Base-by-base conservation (phyloP, 2,888 invertebrate genomes). In the Agrotis exclamationis region DNA sequence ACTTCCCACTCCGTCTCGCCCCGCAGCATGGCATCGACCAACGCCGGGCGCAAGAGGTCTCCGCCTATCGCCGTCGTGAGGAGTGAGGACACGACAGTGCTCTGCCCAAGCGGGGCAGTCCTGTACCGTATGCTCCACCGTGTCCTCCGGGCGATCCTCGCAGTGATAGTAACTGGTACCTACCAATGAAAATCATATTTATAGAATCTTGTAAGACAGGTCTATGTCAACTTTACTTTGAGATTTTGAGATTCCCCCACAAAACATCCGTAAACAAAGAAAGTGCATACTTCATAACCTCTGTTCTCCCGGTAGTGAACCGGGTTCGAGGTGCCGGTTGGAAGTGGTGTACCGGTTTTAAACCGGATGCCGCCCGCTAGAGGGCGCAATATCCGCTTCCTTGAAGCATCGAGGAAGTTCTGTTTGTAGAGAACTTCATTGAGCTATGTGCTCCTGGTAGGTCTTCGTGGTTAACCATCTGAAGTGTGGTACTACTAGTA, bases 311-410 rank as follows among this genome's bases (percentile, higher is more conserved):
- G 71, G 74, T 73, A 69, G 48, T 45, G 58, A 80, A 74, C 76
- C 73, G 78, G 73, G 81, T 64, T 65, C 70, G 76, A 79, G 84
- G 80, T 78, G 72, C 64, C 80, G 84, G 80, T 58, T 80, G 84
- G 84, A 84, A 85, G 79, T 74, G 84, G 82, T 83, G 60, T 84
- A 79, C 84, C 86, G 76, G 73, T 65, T 69, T 70, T 63, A 76
- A 74, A 74, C 76, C 81, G 85, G 86, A 88, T 80, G 74, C 66
- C 75, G 48, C 64, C 70, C 76, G 84, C 80, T 83, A 81, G 85
- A 86, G 79, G 78, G 86, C 79, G 88, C 84, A 88, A 88, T 88
- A 88, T 88, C 89, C 88, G 86, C 76, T 84, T 84, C 85, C 79
- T 80, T 72, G 84, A 77, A 81, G 75, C 71, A 74, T 59, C 64